A percentile compares a stretch with the other conserved stretches of the same genome.
phyloP scores from a whole-genome alignment of 2,888 invertebrate species.

The Oscheius sp. region DNA sequence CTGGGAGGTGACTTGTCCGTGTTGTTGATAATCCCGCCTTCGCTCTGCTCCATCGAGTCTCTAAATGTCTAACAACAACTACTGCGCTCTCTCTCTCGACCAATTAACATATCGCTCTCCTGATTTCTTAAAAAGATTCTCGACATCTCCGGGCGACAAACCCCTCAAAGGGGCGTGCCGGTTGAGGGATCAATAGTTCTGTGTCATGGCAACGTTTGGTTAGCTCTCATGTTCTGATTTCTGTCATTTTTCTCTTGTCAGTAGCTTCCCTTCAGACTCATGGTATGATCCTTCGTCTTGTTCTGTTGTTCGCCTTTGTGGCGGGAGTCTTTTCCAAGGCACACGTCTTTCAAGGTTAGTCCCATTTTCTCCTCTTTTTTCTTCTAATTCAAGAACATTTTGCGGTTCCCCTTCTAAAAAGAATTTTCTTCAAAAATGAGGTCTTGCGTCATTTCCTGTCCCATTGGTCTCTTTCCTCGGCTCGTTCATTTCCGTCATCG shows the following conservation, averaged over 20 bases:
- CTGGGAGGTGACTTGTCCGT: constrained; percentile 4
- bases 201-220: constrained; percentile 34
- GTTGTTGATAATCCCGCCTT: constrained; percentile 7
- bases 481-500: background rate
- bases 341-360: constrained; percentile 33
- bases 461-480: background rate
- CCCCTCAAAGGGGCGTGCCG: constrained; percentile 24
- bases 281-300: background rate
- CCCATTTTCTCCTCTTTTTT: constrained; percentile 4
- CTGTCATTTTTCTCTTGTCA: background rate
- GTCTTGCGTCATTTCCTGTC: background rate
- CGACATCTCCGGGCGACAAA: constrained; percentile 8
- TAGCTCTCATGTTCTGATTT: constrained; percentile 6
- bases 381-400: too few relatives aligned
- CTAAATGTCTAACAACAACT: background rate
- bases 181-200: constrained; percentile 29
- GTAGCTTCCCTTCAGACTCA: constrained; percentile 8
- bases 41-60: background rate
- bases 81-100: background rate
- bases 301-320: background rate
- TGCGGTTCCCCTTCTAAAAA: too few relatives aligned
- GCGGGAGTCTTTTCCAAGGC: constrained; percentile 10
- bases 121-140: background rate
- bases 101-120: background rate
- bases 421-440: background rate